These are phyloP conservation scores for Loris lydekkerianus DNA, from an alignment of 2,797 vertebrate species.

Conservation along the genomic window DNA sequence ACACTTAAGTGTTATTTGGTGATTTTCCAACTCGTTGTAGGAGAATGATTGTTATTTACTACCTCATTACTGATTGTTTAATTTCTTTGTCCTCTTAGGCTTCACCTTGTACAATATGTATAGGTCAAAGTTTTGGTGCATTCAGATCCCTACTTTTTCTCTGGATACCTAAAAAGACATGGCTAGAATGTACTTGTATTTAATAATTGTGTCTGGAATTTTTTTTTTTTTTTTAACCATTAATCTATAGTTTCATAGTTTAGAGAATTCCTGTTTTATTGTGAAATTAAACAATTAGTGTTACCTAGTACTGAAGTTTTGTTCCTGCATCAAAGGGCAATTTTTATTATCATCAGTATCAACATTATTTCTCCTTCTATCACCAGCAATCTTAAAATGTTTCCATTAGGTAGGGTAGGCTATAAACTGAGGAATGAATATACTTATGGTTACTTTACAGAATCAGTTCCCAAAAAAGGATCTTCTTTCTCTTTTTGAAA, in stretches of 20 bases:
- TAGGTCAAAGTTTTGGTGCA: constrained; percentile 17
- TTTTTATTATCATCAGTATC: constrained; percentile 27
- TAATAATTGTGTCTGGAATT: constrained; percentile 29
- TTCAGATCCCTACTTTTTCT: constrained; percentile 54
- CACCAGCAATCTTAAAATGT: constrained; percentile 42
- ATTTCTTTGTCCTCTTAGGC: constrained; percentile 61
- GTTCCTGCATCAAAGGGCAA: not conserved
- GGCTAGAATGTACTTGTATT: not conserved
- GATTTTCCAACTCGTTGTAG: constrained; percentile 17
- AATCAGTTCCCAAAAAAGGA: constrained; percentile 24
- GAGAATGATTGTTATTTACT: constrained; percentile 29
- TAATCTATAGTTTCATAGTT: constrained; percentile 29
- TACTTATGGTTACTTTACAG: not conserved
- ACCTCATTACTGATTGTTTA: constrained; percentile 15
- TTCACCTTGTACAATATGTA: not conserved
- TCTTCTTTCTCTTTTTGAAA: constrained; percentile 38
- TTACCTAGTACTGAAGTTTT: constrained; percentile 31
- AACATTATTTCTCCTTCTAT: constrained; percentile 45
- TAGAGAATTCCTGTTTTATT: constrained; percentile 42
- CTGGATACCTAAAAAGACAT: constrained; percentile 2
- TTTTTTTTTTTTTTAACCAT: not conserved
- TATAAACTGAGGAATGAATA: constrained; percentile 1
- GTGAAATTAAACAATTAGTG: constrained; percentile 51
- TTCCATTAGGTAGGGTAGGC: constrained; percentile 34
- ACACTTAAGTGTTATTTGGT: constrained; percentile 42